phyloP scores from a whole-genome alignment of 2,113 vertebrate genomes.

The Laticauda laticaudata region DNA sequence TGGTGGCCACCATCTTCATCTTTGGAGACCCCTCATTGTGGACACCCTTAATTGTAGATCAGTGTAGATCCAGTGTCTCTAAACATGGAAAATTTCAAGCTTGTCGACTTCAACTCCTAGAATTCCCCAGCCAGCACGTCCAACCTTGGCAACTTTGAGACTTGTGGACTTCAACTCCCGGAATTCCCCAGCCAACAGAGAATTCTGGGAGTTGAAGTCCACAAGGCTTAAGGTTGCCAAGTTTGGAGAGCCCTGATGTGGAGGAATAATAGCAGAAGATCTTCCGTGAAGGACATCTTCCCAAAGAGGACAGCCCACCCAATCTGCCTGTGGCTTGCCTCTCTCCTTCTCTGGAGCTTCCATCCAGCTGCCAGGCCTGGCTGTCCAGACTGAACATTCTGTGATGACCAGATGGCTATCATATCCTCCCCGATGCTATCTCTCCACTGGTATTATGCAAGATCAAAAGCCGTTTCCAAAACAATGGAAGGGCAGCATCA shows the following conservation, averaged over 20 bases:
- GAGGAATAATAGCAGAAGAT: neutral
- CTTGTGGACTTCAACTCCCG: neutral
- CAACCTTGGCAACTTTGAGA: neutral
- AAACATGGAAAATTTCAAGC: neutral
- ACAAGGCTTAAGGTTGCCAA: neutral
- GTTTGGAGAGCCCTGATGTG: neutral
- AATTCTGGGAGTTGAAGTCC: neutral
- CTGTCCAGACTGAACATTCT: neutral
- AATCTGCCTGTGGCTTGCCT: neutral
- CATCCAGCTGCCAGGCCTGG: neutral
- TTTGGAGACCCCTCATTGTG: neutral
- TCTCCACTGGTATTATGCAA: neutral
- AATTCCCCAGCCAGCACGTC: neutral
- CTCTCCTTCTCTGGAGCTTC: neutral
- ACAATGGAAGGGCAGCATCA: neutral
- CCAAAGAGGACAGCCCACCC: neutral
- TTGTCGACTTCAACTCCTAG: neutral
- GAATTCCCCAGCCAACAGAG: too few relatives aligned
- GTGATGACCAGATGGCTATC: neutral
- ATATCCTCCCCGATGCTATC: neutral
- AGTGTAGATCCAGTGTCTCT: neutral
- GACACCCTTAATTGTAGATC: neutral
- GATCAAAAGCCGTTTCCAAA: neutral
- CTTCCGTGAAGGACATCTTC: neutral
- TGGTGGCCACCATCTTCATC: neutral